phyloP scores from a whole-genome alignment of 64 coral and sea anemone genomes.

The Actinia equina region DNA sequence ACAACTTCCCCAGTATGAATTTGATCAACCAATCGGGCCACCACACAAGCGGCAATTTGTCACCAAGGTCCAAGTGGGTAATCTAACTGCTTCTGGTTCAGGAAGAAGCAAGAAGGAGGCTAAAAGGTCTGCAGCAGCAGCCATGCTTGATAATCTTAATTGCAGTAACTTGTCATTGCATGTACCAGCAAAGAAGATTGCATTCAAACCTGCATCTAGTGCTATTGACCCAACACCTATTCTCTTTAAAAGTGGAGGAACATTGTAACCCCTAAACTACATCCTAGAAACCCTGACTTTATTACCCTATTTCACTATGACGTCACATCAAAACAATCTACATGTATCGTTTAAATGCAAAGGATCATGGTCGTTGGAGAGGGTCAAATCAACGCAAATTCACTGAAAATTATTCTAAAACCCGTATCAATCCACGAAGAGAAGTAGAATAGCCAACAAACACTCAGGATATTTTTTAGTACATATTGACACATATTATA shows the following conservation, averaged over 20 bases:
- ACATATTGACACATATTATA: too few species aligned
- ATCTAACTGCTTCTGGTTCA: slow-evolving; percentile 40
- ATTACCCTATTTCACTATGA: too few species aligned
- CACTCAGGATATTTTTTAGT: too few species aligned
- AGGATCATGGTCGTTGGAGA: too few species aligned
- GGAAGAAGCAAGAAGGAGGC: slow-evolving; percentile 70
- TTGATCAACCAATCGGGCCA: slow-evolving; percentile 37
- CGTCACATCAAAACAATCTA: too few species aligned
- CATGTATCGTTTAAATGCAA: too few species aligned
- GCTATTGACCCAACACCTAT: background rate
- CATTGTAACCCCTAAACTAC: background rate
- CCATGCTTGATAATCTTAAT: slow-evolving; percentile 62
- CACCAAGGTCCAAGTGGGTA: slow-evolving; percentile 67
- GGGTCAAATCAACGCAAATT: too few species aligned
- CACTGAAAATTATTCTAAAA: too few species aligned
- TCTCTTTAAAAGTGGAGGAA: background rate
- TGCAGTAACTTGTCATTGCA: slow-evolving; percentile 62
- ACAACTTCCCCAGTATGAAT: slow-evolving; percentile 60
- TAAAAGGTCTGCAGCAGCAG: slow-evolving; percentile 66
- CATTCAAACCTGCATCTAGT: slow-evolving; percentile 26
- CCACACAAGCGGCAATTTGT: slow-evolving; percentile 65
- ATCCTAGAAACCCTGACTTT: background rate
- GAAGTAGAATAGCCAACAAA: too few species aligned
- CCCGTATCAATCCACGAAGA: too few species aligned
- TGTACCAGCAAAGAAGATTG: slow-evolving; percentile 59